Evolutionary conservation across 2,888 invertebrate genomes (phyloP).

Genomic region (Drosophila nr. perissopoda): DNA sequence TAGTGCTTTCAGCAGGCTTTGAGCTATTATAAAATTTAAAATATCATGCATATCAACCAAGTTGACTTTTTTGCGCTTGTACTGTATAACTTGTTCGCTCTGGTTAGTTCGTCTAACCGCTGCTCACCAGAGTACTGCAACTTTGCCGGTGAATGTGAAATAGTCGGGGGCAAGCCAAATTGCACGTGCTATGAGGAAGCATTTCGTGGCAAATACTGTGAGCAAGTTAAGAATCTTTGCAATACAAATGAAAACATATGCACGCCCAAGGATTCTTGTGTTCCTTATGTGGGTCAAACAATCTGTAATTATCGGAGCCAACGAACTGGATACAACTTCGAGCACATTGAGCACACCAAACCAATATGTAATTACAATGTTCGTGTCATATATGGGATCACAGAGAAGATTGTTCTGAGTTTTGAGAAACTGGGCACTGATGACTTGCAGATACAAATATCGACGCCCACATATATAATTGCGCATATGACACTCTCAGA

Average conservation of each 20-base stretch:
- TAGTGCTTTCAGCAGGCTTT: background rate
- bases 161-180: conserved; percentile 16
- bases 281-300: conserved; percentile 36
- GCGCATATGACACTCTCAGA: background rate
- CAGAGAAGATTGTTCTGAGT: conserved; percentile 34
- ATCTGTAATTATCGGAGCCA: conserved; percentile 17
- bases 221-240: conserved; percentile 37
- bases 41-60: conserved; percentile 2
- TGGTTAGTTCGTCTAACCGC: background rate
- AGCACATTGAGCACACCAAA: conserved; percentile 2
- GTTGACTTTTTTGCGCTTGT: background rate
- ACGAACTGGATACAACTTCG: background rate
- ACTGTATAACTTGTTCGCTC: background rate
- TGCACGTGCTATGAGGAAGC: conserved; percentile 40
- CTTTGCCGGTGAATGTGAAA: conserved; percentile 37
- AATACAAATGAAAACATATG: conserved; percentile 20
- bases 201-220: conserved; percentile 45
- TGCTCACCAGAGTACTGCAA: conserved; percentile 50
- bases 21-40: background rate
- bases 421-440: conserved; percentile 13
- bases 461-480: conserved; percentile 30
- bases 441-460: conserved; percentile 21
- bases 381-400: conserved; percentile 17
- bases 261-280: conserved; percentile 9
- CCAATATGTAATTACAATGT: conserved; percentile 32